Percentiles rank a stretch among this genome's conserved stretches.
These are phyloP conservation scores for Temnopleurus reevesii DNA, from an alignment of 53 echinoderm and acorn worm genomes.

Conservation along the genomic window DNA sequence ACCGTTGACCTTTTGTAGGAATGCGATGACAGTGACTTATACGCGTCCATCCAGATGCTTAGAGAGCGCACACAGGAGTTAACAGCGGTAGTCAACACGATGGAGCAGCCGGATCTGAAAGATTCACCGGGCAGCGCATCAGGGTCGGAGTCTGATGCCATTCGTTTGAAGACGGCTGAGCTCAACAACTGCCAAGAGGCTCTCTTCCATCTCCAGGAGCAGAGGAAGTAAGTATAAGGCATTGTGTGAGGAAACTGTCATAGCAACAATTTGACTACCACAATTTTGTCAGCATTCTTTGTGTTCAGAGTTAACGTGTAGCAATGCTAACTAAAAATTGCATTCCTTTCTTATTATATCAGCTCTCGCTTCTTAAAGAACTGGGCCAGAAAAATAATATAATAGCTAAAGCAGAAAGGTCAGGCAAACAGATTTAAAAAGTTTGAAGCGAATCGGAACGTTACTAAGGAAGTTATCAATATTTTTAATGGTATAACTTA, in stretches of 20 bases:
- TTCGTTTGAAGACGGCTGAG: slow-evolving; percentile 67
- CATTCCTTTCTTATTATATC: too few relatives aligned
- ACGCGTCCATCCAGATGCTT: slow-evolving; percentile 89
- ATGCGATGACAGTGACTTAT: slow-evolving; percentile 89
- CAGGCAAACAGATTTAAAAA: too few relatives aligned
- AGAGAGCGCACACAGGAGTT: slow-evolving; percentile 82
- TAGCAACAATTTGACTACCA: too few relatives aligned
- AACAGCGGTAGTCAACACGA: slow-evolving; percentile 55
- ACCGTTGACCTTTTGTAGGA: slow-evolving; percentile 62
- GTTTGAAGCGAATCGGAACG: too few relatives aligned
- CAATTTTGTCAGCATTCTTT: too few relatives aligned
- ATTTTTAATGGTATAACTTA: too few relatives aligned
- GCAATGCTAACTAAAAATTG: too few relatives aligned
- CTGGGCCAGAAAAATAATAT: too few relatives aligned
- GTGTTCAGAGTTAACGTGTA: too few relatives aligned
- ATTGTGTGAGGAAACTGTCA: neutral
- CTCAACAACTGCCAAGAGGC: slow-evolving; percentile 81
- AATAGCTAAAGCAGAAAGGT: too few relatives aligned
- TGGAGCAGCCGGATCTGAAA: neutral
- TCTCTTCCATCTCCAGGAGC: slow-evolving; percentile 77
- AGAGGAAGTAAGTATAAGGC: slow-evolving; percentile 72
- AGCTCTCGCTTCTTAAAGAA: too few relatives aligned
- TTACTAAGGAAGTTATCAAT: too few relatives aligned
- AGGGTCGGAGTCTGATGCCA: neutral
- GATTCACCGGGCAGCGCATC: neutral